Evolutionary conservation across 2,888 invertebrate species (phyloP), one percentile per base, ranked within the genome.

Genomic region (Dysmachus trigonus): DNA sequence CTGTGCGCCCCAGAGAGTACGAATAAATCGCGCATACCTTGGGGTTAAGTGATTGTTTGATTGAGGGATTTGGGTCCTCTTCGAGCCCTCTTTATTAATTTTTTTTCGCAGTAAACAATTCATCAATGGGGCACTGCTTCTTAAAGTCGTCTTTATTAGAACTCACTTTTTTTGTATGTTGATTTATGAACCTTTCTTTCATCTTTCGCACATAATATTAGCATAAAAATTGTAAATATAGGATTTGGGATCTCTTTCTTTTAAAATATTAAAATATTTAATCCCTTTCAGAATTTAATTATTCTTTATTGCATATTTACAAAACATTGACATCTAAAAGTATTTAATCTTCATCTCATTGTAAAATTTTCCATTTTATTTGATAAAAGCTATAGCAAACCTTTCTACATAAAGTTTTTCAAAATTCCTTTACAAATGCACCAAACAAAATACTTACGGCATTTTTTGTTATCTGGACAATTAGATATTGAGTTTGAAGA

Each of bases 1-100:
- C 81, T 82, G 41, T 22, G 62, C 81, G 81, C 62, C 81, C 81
- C 35, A 33, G 81, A 62, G 77, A 30, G 81, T 82, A 82, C 81
- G 77, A 82, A 62, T 82, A 62, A 82, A 82, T n/a, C 81, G 81
- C 81, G 81, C 81, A 82, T 82, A 62, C 81, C 62, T 82, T 82
- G 81, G 81, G 81, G 81, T 82, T 82, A 82, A 82, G 81, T 82
- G 81, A 82, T 82, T 82, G 62, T 82, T 82, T 82, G 81, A 82
- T 82, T 82, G 62, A 82, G 81, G 81, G 81, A 82, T 82, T 82
- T 82, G 62, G 81, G 81, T 62, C 81, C 38, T 18, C 62, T 15
- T 18, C 18, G 53, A 53, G 18, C 22, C 35, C 62, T 33, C 27
- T 82, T 82, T 82, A 62, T 62, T 82, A 82, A 82, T 62, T 82